These are phyloP conservation scores for Bhutanitis thaidina DNA, from an alignment of 2,888 invertebrate species.

Conservation along the genomic window DNA sequence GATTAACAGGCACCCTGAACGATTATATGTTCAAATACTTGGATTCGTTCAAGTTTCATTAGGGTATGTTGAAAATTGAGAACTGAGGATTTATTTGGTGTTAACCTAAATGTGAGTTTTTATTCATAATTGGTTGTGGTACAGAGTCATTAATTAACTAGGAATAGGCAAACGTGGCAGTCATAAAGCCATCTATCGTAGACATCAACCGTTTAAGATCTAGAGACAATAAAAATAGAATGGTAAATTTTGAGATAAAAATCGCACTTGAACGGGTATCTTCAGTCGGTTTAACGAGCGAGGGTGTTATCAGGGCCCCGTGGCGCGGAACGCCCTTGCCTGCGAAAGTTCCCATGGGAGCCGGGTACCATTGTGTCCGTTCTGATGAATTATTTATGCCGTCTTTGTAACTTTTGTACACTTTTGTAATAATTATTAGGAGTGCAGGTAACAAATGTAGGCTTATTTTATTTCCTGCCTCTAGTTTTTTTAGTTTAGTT, in stretches of 20 bases:
- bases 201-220: background rate
- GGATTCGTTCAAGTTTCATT: too few species aligned
- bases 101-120: too few species aligned
- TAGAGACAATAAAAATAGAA: background rate
- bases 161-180: too few species aligned
- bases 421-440: too few species aligned
- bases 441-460: background rate
- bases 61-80: too few species aligned
- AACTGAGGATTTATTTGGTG: too few species aligned
- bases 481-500: background rate
- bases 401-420: slow-evolving; percentile 2
- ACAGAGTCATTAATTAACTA: too few species aligned
- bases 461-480: background rate
- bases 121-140: too few species aligned
- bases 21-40: too few species aligned
- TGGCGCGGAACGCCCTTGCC: slow-evolving; percentile 36
- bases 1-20: too few species aligned
- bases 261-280: slow-evolving; percentile 2
- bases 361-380: slow-evolving; percentile 19
- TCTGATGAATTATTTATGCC: slow-evolving; percentile 14
- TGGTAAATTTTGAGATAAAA: slow-evolving; percentile 4
- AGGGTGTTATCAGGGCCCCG: slow-evolving; percentile 17
- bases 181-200: background rate
- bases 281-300: slow-evolving; percentile 1
- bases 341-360: slow-evolving; percentile 38